phyloP scores from a whole-genome alignment of 2,888 invertebrate species.

The Drosophila prolongata region DNA sequence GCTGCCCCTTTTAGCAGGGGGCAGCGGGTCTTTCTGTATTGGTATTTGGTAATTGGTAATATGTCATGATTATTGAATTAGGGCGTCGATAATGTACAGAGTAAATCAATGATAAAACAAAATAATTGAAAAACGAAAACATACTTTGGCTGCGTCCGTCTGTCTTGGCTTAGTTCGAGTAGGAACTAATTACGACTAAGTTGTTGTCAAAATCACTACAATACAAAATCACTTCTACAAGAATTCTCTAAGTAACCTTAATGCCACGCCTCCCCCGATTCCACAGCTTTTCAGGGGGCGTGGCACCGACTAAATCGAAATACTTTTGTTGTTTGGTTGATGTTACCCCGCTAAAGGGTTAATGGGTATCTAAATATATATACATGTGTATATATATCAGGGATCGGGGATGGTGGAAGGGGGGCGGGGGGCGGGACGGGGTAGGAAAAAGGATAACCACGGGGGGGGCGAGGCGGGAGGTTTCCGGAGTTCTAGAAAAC shows the following conservation, averaged over 20 bases:
- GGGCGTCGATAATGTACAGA: constrained; percentile 58
- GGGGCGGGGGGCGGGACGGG: neutral
- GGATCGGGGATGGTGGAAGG: constrained; percentile 6
- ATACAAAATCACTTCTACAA: constrained; percentile 72
- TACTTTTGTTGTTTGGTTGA: constrained; percentile 60
- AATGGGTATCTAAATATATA: neutral
- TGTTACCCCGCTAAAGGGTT: constrained; percentile 14
- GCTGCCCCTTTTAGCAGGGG: constrained; percentile 16
- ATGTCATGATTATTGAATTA: constrained; percentile 65
- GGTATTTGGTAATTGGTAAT: constrained; percentile 36
- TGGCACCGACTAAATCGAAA: constrained; percentile 70
- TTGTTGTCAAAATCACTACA: constrained; percentile 72
- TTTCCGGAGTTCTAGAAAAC: constrained; percentile 69
- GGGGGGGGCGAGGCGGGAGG: constrained; percentile 20
- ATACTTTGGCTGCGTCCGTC: constrained; percentile 32
- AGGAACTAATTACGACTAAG: constrained; percentile 70
- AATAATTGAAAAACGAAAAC: constrained; percentile 29
- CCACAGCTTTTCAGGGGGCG: neutral
- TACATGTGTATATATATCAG: neutral
- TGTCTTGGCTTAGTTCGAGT: constrained; percentile 46
- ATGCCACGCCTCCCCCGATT: constrained; percentile 56
- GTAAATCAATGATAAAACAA: constrained; percentile 44
- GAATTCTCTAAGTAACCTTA: constrained; percentile 54
- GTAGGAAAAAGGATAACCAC: constrained; percentile 9
- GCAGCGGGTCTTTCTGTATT: constrained; percentile 36